Evolutionary conservation across 2,797 vertebrate genomes (phyloP), one percentile per base, ranked within the genome.

Genomic region (Coranthus polyacanthus): DNA sequence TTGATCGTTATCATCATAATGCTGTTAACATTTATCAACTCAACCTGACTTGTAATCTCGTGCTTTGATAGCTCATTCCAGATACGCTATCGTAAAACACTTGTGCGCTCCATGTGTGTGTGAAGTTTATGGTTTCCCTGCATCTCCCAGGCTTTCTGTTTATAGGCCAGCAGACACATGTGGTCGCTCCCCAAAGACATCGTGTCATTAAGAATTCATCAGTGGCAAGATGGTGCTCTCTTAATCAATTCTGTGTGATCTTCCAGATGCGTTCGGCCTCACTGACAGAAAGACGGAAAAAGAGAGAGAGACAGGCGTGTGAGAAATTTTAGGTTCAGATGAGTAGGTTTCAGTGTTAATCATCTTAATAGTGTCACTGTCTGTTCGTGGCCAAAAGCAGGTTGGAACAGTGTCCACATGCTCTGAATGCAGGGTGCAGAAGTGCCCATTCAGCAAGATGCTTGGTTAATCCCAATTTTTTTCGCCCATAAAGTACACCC

Each of bases 221-320:
- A 89, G 70, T 57, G 82, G 82, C 89, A 92, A 90, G 87, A 82
- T 89, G 89, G 86, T 88, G 81, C 81, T 78, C 83, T 88, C 85
- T 80, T 87, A 77, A 89, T 89, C 85, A 88, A 92, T 89, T 88
- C 88, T 65, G 70, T 91, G 85, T 90, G 87, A 91, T 89, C 68
- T 82, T 44, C 58, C 55, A 70, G 66, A 85, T 72, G 65, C 72
- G 51, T 70, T 73, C 62, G 54, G 75, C 63, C 69, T 72, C 72
- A 57, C 11, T 79, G 87, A 79, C 54, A 51, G 20, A 32, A 50
- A 42, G 26, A 62, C 44, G 15, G 37, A 39, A 57, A 55, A 17
- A 29, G 29, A 54, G 11, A 0, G 18, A n/a, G 16, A 22, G 22
- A 47, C 10, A 0, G 18, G 58, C 63, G 55, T 24, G 41, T 13